Evolutionary conservation across 2,888 invertebrate species (phyloP).

Genomic region (Eurytoma californica): DNA sequence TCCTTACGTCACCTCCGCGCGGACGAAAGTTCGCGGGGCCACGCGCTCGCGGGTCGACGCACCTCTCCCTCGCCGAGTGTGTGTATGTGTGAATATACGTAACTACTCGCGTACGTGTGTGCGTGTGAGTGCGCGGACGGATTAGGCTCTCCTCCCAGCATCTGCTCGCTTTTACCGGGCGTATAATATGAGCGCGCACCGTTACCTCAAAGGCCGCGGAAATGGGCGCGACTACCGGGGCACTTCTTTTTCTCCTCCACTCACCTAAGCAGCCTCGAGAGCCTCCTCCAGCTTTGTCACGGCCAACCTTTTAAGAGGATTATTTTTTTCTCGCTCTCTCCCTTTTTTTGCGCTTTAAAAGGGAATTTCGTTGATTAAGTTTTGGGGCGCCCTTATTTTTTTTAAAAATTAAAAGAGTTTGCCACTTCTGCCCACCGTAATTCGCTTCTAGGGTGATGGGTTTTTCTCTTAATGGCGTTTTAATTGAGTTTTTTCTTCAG

Average conservation of each 20-base stretch:
- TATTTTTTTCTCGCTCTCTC: neutral
- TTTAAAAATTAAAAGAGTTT: no score
- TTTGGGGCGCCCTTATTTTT: conserved; percentile 4
- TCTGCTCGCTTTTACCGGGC: conserved; percentile 24
- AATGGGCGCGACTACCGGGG: conserved; percentile 32
- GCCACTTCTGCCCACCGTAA: no score
- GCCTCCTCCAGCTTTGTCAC: no score
- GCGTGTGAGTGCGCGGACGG: conserved; percentile 6
- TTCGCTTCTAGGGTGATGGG: no score
- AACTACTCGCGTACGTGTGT: neutral
- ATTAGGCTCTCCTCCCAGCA: conserved; percentile 29
- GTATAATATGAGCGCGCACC: conserved; percentile 5
- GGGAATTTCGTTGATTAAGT: neutral
- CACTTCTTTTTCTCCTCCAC: neutral
- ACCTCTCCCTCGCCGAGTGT: conserved; percentile 5
- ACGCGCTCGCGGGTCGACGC: conserved; percentile 21
- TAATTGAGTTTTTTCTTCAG: no score
- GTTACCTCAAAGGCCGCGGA: conserved; percentile 20
- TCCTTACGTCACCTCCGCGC: conserved; percentile 3
- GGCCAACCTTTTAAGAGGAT: no score
- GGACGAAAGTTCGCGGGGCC: conserved; percentile 9
- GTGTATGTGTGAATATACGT: no score
- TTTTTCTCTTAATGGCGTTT: no score
- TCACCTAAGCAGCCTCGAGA: neutral
- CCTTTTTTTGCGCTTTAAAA: neutral